These are phyloP conservation scores for Rotaria sp. DNA, from an alignment of 2,888 invertebrate genomes.

Conservation along the genomic window DNA sequence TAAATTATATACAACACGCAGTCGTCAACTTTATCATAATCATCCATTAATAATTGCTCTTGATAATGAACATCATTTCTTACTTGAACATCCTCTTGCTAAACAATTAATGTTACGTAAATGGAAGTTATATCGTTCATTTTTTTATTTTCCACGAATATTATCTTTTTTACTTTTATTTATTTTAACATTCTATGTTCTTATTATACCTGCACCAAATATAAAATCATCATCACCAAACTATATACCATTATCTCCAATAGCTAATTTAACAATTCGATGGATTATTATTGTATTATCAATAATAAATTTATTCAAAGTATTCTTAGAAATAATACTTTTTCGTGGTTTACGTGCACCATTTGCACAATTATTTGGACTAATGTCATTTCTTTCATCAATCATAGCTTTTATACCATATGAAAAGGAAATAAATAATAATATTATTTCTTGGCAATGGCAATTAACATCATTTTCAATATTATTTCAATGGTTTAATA, in stretches of 20 bases:
- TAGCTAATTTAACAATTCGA: background rate
- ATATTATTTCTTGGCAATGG: background rate
- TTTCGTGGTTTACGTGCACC: background rate
- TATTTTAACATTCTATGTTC: background rate
- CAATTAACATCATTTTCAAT: background rate
- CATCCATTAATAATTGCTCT: constrained; percentile 21
- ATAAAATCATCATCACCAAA: background rate
- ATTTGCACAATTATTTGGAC: constrained; percentile 7
- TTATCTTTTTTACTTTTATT: background rate
- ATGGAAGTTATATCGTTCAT: constrained; percentile 10
- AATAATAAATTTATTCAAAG: background rate
- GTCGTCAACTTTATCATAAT: background rate
- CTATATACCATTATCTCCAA: background rate
- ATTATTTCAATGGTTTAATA: background rate
- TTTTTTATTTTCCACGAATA: background rate
- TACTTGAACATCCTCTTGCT: constrained; percentile 2
- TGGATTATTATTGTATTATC: background rate
- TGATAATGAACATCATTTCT: background rate
- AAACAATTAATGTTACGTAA: background rate
- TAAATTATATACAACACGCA: background rate
- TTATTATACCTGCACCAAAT: background rate
- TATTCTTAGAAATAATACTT: background rate
- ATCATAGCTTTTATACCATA: background rate
- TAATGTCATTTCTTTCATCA: background rate
- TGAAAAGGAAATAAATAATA: background rate